A percentile compares a stretch with the other conserved stretches of the same genome.
Evolutionary conservation across 1,140 invertebrate genomes (phyloP).

Genomic region (Pinna nobilis): DNA sequence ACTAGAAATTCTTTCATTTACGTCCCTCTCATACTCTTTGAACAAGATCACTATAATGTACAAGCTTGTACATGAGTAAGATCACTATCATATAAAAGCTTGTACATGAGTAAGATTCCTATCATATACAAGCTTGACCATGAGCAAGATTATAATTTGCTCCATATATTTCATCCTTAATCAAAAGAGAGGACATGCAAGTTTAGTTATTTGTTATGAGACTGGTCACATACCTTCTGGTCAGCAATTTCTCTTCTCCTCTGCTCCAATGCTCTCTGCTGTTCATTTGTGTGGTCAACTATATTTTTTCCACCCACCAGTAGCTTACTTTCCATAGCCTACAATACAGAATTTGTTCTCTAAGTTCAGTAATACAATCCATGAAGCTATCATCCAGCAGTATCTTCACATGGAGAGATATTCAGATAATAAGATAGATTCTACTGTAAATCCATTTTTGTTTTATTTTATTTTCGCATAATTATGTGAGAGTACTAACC

Average conservation of each 20-base stretch:
- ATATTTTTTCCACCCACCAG: slow-evolving; percentile 90
- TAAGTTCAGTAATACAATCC: not conserved
- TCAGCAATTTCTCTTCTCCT: slow-evolving; percentile 88
- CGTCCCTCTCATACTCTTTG: too few relatives aligned
- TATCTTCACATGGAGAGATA: not conserved
- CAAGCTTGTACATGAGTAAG: too few relatives aligned
- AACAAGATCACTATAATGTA: too few relatives aligned
- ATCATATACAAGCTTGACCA: too few relatives aligned
- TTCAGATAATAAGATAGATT: not conserved
- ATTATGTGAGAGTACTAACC: too few relatives aligned
- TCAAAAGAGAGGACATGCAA: not conserved
- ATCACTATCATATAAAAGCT: too few relatives aligned
- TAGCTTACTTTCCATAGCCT: slow-evolving; percentile 90
- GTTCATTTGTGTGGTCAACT: slow-evolving; percentile 92
- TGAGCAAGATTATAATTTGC: too few relatives aligned
- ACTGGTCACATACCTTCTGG: slow-evolving; percentile 81
- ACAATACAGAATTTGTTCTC: slow-evolving; percentile 7
- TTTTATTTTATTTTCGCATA: too few relatives aligned
- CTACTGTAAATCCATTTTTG: too few relatives aligned
- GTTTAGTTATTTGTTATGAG: not conserved
- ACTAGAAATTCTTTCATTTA: too few relatives aligned
- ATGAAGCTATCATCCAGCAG: not conserved
- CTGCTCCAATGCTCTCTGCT: slow-evolving; percentile 88
- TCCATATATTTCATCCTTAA: too few relatives aligned
- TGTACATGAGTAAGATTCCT: too few relatives aligned